phyloP scores from a whole-genome alignment of 2,888 invertebrate species.

The Heteromyza rotundicornis region DNA sequence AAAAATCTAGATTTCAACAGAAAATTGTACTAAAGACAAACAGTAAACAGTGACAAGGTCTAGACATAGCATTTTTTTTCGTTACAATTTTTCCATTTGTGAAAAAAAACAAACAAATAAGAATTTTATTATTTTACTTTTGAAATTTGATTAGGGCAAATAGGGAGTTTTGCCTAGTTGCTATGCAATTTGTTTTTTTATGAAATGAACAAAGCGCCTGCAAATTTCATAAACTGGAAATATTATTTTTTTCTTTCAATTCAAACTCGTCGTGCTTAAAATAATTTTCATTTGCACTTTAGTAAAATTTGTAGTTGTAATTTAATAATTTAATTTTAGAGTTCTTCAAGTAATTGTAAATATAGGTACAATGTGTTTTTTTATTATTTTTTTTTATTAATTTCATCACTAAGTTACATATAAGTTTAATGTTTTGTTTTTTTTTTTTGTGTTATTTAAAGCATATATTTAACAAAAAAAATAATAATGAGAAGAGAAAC shows the following conservation, averaged over 20 bases:
- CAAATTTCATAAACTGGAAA: too few species aligned
- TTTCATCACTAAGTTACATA: conserved; percentile 6
- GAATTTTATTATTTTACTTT: not conserved
- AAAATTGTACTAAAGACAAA: conserved; percentile 36
- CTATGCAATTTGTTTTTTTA: too few species aligned
- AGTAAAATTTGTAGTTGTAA: too few species aligned
- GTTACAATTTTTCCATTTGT: conserved; percentile 32
- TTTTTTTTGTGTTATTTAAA: conserved; percentile 9
- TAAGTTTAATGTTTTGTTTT: not conserved
- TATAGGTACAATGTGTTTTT: conserved; percentile 20
- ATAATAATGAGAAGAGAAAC: too few species aligned
- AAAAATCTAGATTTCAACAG: not conserved
- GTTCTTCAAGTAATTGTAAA: not conserved
- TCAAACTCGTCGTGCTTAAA: too few species aligned
- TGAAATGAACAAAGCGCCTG: too few species aligned
- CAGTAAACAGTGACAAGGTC: conserved; percentile 48
- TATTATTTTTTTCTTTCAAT: too few species aligned
- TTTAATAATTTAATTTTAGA: too few species aligned
- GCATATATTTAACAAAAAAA: conserved; percentile 8
- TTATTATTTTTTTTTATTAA: too few species aligned
- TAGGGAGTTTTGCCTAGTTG: too few species aligned
- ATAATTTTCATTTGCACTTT: too few species aligned
- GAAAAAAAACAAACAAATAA: not conserved
- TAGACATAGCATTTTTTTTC: conserved; percentile 30
- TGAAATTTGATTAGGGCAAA: conserved; percentile 10